A percentile compares a stretch with the other conserved stretches of the same genome.
Evolutionary conservation across 2,797 vertebrate species (phyloP).

Genomic region (Nasua narica): DNA sequence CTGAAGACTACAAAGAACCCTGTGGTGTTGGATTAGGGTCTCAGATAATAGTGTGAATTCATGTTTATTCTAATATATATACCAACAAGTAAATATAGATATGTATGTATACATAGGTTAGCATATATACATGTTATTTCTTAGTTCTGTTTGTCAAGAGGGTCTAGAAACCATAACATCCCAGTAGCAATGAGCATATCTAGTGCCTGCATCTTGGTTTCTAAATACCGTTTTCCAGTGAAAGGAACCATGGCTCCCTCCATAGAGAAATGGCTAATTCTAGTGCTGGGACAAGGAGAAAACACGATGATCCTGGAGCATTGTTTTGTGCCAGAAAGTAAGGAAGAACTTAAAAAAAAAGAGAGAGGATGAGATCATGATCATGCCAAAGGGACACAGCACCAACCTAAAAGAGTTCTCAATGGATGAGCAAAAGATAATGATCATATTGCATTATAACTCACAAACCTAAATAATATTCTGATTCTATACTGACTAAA

Average conservation of each 20-base stretch:
- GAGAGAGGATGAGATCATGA: neutral
- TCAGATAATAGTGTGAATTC: neutral
- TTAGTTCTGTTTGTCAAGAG: neutral
- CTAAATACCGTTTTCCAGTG: neutral
- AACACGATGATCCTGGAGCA: neutral
- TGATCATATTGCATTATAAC: neutral
- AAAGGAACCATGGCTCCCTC: neutral
- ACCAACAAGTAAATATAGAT: neutral
- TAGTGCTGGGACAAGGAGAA: neutral
- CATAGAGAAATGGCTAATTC: neutral
- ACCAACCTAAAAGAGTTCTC: neutral
- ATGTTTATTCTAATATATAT: neutral
- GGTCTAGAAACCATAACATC: neutral
- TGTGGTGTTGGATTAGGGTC: neutral
- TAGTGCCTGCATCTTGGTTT: neutral
- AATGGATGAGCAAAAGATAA: neutral
- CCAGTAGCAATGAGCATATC: neutral
- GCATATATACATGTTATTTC: neutral
- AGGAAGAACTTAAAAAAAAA: neutral
- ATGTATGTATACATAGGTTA: neutral
- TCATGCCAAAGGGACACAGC: neutral
- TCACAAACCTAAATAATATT: neutral
- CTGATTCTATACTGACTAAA: neutral
- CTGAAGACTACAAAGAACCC: neutral
- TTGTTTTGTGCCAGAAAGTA: neutral